Evolutionary conservation across 1,140 invertebrate genomes (phyloP).

Genomic region (Hyphantria cunea): DNA sequence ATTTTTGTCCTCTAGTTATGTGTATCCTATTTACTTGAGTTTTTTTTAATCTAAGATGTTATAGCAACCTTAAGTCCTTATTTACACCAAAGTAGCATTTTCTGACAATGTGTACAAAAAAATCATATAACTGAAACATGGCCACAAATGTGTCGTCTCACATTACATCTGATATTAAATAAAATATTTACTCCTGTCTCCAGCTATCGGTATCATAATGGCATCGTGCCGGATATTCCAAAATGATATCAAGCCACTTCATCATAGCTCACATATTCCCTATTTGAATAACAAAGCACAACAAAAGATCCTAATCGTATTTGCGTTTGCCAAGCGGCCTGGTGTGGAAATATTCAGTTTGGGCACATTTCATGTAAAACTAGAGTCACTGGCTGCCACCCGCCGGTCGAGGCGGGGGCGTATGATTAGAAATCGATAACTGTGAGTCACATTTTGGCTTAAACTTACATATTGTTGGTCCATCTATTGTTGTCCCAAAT

Average conservation of each 20-base stretch:
- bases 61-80: no score
- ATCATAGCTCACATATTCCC: slow-evolving; percentile 10
- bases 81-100: no score
- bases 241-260: slow-evolving; percentile 10
- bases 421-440: slow-evolving; percentile 75
- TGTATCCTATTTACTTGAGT: no score
- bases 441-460: slow-evolving; percentile 62
- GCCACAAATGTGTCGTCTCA: no score
- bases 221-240: neutral
- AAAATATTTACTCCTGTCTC: no score
- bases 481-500: slow-evolving; percentile 61
- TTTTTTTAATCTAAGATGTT: no score
- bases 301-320: slow-evolving; percentile 26
- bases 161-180: no score
- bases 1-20: no score
- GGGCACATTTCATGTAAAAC: slow-evolving; percentile 18
- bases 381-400: slow-evolving; percentile 11
- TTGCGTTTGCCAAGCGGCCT: slow-evolving; percentile 10
- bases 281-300: slow-evolving; percentile 28
- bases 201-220: no score
- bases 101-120: no score
- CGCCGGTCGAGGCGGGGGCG: slow-evolving; percentile 48
- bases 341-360: slow-evolving; percentile 16
- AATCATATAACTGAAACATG: no score
- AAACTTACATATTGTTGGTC: slow-evolving; percentile 60